These are phyloP conservation scores for Manis crassicaudata DNA, from an alignment of 2,797 vertebrate genomes.

Conservation along the genomic window DNA sequence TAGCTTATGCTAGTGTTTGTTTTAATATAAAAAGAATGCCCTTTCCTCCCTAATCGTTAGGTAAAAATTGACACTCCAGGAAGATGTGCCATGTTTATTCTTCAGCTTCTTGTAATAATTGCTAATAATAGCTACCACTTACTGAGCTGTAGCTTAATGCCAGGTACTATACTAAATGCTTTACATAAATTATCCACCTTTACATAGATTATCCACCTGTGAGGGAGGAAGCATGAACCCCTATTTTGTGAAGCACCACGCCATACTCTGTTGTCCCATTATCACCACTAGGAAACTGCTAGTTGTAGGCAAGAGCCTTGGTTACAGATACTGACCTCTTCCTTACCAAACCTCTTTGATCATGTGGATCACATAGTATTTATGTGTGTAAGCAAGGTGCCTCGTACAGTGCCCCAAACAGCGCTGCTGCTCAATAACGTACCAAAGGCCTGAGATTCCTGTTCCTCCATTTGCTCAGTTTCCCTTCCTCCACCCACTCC, in stretches of 20 bases:
- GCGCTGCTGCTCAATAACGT: background rate
- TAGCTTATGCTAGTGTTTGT: background rate
- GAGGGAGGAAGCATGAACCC: background rate
- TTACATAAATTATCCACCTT: background rate
- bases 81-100: slow-evolving; percentile 33
- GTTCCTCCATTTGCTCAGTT: background rate
- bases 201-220: background rate
- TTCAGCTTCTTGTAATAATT: slow-evolving; percentile 40
- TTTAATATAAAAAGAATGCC: background rate
- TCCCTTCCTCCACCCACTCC: background rate
- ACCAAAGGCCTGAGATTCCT: background rate
- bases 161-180: slow-evolving; percentile 1
- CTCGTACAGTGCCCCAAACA: background rate
- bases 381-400: background rate
- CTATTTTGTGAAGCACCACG: background rate
- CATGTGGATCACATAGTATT: background rate
- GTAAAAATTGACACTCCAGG: slow-evolving; percentile 3
- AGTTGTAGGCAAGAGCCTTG: background rate
- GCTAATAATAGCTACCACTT: slow-evolving; percentile 67
- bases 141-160: slow-evolving; percentile 41
- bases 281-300: background rate
- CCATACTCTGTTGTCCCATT: background rate
- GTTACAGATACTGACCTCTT: background rate
- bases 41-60: background rate
- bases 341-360: background rate